Percentiles rank a stretch among this genome's conserved stretches.
Evolutionary conservation across 2,888 invertebrate genomes (phyloP).

Genomic region (Sussaba pulchella): DNA sequence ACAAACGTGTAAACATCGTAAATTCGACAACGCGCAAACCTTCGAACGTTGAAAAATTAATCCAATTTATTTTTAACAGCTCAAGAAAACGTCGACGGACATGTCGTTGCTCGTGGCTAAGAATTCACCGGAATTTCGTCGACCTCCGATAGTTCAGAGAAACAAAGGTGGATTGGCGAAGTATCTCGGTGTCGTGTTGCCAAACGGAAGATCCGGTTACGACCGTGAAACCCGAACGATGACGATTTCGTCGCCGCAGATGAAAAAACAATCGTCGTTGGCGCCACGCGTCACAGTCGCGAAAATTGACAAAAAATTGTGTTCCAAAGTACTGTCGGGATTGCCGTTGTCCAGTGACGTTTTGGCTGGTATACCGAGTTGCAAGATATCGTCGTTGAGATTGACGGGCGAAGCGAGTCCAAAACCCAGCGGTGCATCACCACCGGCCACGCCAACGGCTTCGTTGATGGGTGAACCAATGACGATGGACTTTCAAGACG

Average conservation of each 20-base stretch:
- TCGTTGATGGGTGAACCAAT: conserved; percentile 60
- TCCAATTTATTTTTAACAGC: conserved; percentile 45
- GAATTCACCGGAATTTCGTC: conserved; percentile 80
- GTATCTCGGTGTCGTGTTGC: conserved; percentile 75
- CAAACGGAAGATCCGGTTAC: conserved; percentile 72
- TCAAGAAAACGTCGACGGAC: conserved; percentile 74
- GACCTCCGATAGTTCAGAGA: conserved; percentile 81
- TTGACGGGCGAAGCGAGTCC: conserved; percentile 77
- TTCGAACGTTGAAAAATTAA: not conserved
- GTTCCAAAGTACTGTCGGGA: conserved; percentile 85
- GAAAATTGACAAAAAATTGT: conserved; percentile 86
- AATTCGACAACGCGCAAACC: no score
- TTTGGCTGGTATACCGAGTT: conserved; percentile 76
- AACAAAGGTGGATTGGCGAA: conserved; percentile 81
- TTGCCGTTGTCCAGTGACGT: conserved; percentile 78
- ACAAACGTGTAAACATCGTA: not conserved
- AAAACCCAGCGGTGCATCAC: conserved; percentile 70
- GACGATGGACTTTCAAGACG: conserved; percentile 62
- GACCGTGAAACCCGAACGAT: conserved; percentile 75
- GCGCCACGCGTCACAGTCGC: conserved; percentile 86
- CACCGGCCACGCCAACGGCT: conserved; percentile 68
- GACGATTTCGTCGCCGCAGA: conserved; percentile 82
- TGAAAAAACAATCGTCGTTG: conserved; percentile 83
- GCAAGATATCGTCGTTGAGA: conserved; percentile 80
- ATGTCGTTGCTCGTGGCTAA: conserved; percentile 81